Evolutionary conservation across 2,888 invertebrate species (phyloP), one percentile per base, ranked within the genome.

Genomic region (Scaptomyza flava): DNA sequence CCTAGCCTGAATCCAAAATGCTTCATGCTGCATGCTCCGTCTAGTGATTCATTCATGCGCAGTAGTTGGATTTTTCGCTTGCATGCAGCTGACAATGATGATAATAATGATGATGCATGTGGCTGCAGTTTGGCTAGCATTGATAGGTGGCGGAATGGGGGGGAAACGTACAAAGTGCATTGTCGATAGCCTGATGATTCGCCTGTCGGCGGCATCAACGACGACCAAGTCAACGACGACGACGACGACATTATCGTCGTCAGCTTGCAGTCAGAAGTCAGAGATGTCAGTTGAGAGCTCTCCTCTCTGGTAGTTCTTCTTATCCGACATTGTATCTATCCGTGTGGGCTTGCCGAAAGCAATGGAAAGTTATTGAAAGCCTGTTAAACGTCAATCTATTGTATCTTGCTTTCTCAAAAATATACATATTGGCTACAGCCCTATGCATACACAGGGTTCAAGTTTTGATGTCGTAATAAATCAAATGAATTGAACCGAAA

Each of bases 281-380:
- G 75, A 77, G 68, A 74, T 74, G 73, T 74, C 73, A 74, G 73
- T 59, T 34, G 72, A 62, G 61, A 51, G 47, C 54, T 57, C 51
- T 70, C 63, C 64, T 81, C 79, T 81, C 72, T 84, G 69, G 76
- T 27, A 27, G 73, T 68, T 79, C 70, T 63, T 69, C 68, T 87
- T 81, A 81, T 81, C 81, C 72, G 63, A 81, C 85, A 83, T 64
- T 79, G 85, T 84, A 87, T 83, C 81, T 77, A 51, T 50, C 65
- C 45, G 81, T 86, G 81, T 86, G 83, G 86, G 86, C 81, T 86
- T 81, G 81, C 77, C 83, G 53, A 63, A 62, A 62, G 65, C 74
- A 77, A 77, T 75, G 79, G 82, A 79, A 81, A 87, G 81, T 87
- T 81, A 81, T 87, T 83, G 87, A 84, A 80, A 85, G 81, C 74